phyloP scores from a whole-genome alignment of 2,113 vertebrate species.

The Mixornis gularis region DNA sequence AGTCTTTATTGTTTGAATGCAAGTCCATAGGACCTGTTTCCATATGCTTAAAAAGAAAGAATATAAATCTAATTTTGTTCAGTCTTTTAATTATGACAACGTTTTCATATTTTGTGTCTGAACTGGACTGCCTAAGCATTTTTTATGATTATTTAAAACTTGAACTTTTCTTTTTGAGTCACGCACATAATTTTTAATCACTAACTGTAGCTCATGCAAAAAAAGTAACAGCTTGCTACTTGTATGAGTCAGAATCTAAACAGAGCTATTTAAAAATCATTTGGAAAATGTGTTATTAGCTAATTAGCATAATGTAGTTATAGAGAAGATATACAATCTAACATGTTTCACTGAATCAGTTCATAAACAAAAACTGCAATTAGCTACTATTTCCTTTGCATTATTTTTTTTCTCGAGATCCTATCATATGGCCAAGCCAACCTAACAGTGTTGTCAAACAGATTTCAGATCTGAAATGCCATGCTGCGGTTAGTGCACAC shows the following conservation, averaged over 20 bases:
- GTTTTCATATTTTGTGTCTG: not conserved
- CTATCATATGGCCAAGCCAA: not conserved
- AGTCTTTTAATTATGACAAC: not conserved
- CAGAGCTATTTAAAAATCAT: conserved; percentile 56
- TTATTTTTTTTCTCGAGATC: not conserved
- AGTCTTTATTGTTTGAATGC: not conserved
- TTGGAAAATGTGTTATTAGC: conserved; percentile 58
- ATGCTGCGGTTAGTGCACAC: not conserved
- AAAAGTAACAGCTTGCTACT: conserved; percentile 61
- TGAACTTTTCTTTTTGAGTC: conserved; percentile 62
- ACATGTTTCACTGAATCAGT: conserved; percentile 27
- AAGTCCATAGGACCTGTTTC: not conserved
- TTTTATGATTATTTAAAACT: conserved; percentile 48
- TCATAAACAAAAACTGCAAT: conserved; percentile 59
- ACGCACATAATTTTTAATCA: conserved; percentile 52
- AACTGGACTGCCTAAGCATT: conserved; percentile 4
- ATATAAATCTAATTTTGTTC: not conserved
- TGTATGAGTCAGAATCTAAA: conserved; percentile 61
- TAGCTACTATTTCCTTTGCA: conserved; percentile 20
- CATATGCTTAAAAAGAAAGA: not conserved
- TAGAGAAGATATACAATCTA: conserved; percentile 36
- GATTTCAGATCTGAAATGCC: not conserved
- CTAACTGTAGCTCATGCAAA: conserved; percentile 44
- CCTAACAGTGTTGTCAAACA: not conserved
- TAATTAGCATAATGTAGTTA: conserved; percentile 61